These are phyloP conservation scores for Paracyclopina nana DNA, from an alignment of 1,140 invertebrate species.

Conservation along the genomic window DNA sequence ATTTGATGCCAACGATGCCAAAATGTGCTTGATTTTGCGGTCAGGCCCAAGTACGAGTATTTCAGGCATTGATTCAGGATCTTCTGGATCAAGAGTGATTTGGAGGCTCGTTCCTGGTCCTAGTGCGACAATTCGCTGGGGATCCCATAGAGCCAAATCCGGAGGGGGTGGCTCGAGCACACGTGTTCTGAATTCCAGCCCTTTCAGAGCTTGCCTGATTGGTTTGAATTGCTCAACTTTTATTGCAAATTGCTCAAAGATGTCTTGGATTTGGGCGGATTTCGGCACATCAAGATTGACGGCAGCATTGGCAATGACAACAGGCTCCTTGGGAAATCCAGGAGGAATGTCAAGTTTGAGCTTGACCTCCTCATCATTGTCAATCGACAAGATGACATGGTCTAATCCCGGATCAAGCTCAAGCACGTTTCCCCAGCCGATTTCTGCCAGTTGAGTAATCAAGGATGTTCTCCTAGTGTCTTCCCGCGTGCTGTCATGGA, in stretches of 20 bases:
- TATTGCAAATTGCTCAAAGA: not conserved
- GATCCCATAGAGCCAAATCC: no score
- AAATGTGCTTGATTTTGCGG: no score
- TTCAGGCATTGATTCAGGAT: no score
- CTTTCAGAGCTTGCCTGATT: not conserved
- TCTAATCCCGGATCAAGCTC: slow-evolving; percentile 6
- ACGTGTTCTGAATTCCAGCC: no score
- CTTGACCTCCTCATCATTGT: not conserved
- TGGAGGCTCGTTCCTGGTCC: no score
- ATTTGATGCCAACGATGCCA: no score
- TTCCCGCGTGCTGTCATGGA: no score
- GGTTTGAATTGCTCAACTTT: not conserved
- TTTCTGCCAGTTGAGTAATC: slow-evolving; percentile 66
- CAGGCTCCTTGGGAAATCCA: not conserved
- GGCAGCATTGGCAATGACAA: not conserved
- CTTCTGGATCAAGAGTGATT: no score
- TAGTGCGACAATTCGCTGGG: no score
- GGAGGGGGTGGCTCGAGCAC: no score
- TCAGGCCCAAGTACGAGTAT: no score
- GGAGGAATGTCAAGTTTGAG: not conserved
- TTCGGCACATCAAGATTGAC: not conserved
- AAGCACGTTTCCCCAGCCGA: not conserved
- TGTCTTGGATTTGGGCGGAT: not conserved
- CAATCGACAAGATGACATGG: not conserved
- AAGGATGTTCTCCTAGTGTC: no score